Conservation (phyloP, 2,797 vertebrate species). For the Picus viridis region DNA sequence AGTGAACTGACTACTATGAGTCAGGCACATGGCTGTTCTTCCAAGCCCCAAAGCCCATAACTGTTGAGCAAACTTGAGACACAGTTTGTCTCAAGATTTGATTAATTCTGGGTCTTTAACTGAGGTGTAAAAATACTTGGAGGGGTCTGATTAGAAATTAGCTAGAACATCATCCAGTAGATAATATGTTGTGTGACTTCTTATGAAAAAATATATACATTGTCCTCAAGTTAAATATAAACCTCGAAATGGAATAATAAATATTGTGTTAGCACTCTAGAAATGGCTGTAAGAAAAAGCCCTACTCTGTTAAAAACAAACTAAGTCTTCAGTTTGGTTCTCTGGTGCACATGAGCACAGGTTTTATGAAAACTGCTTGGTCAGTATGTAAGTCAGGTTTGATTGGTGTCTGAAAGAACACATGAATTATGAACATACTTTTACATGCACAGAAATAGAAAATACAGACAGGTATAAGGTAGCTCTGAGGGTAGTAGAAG, state of each 20-base stretch:
- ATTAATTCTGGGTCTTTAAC: background rate
- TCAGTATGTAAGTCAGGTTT: background rate
- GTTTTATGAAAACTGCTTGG: background rate
- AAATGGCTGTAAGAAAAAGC: background rate
- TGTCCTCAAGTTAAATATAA: background rate
- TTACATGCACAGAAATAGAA: background rate
- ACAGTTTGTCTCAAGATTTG: background rate
- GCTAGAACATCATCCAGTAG: background rate
- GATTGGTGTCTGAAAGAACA: background rate
- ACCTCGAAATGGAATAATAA: background rate
- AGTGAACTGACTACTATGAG: background rate
- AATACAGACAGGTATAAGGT: background rate
- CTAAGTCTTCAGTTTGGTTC: background rate
- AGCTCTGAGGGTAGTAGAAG: background rate
- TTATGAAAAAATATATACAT: background rate
- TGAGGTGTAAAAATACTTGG: background rate
- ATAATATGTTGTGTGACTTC: background rate
- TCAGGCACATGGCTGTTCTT: background rate
- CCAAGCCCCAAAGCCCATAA: background rate
- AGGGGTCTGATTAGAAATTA: background rate
- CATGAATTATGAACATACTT: background rate
- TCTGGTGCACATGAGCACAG: background rate
- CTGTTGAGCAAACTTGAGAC: background rate
- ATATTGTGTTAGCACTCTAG: background rate
- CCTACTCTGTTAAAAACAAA: background rate